Base-by-base conservation (phyloP, 2,888 invertebrate species). In the Harpagoxenus sublaevis region DNA sequence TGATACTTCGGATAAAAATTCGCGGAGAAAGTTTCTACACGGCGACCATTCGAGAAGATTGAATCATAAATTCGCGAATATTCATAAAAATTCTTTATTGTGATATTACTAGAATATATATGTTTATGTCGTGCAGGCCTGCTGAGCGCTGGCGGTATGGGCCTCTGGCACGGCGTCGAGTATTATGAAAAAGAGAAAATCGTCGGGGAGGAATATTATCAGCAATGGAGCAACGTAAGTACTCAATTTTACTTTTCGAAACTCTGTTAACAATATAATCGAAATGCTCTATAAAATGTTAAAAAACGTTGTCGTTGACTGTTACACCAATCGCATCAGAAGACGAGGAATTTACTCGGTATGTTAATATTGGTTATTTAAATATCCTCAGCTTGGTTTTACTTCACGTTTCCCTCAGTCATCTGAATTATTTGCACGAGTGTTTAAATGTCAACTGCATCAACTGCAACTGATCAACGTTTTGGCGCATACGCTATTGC, bases 131-230 rank as follows among this genome's bases (percentile, higher is more conserved):
- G 86, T 79, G 63, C 45, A 97, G 99, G 98, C 95, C 95, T 99
- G 87, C 95, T 99, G 92, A 97, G 98, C 89, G 99, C 99, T 51
- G 98, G 98, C 85, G 98, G 98, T 63, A 99, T 99, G 99, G 99
- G 98, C 63, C 96, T 99, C 70, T 99, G 99, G 99, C 99, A 99
- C 94, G 98, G 98, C 78, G 98, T 98, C 45, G 99, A 99, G 95
- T 99, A 99, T 95, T 98, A 98, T 94, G 99, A 99, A 95, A 98
- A 98, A 94, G 98, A 99, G 95, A 98, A 98, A 95, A 97, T 98
- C 70, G 98, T 98, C 81, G 98, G 98, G 84, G 98, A 98, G 92
- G 98, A 98, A 94, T 99, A 97, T 94, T 98, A 97, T 95, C 98
- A 98, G 95, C 98, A 98, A 93, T 99, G 99, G 99, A 98, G 97